These are phyloP conservation scores for Hylaeus anthracinus DNA, from an alignment of 1,140 invertebrate genomes.

Conservation along the genomic window DNA sequence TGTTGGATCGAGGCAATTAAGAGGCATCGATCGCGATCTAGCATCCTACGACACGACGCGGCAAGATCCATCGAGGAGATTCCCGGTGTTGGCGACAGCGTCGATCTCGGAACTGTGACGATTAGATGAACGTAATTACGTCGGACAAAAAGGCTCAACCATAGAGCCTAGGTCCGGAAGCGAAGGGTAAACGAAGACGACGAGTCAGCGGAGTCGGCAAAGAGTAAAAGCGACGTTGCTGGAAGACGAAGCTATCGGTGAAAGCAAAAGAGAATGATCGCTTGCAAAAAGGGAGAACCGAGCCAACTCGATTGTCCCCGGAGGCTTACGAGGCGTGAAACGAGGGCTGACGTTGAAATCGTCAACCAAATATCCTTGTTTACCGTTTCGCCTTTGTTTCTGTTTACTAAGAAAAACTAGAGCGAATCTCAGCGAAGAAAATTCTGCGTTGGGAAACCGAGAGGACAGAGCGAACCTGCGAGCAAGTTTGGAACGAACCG, in stretches of 20 bases:
- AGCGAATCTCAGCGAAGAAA: too few relatives aligned
- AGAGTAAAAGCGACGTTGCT: background rate
- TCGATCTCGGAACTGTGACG: background rate
- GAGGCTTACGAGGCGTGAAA: slow-evolving; percentile 22
- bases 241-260: background rate
- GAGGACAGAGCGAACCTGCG: background rate
- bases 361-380: too few relatives aligned
- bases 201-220: background rate
- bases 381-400: too few relatives aligned
- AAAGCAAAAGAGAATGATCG: background rate
- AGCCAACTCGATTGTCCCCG: background rate
- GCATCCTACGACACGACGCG: too few relatives aligned
- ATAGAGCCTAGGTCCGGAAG: background rate
- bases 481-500: background rate
- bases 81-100: too few relatives aligned
- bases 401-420: too few relatives aligned
- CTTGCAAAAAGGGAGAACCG: slow-evolving; percentile 7
- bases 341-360: background rate
- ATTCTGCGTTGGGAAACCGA: background rate
- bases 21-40: background rate
- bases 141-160: background rate
- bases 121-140: background rate
- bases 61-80: background rate
- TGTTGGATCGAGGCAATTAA: background rate
- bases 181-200: background rate